Evolutionary conservation across 2,888 invertebrate genomes (phyloP).

Genomic region (Tupiocoris notatus): DNA sequence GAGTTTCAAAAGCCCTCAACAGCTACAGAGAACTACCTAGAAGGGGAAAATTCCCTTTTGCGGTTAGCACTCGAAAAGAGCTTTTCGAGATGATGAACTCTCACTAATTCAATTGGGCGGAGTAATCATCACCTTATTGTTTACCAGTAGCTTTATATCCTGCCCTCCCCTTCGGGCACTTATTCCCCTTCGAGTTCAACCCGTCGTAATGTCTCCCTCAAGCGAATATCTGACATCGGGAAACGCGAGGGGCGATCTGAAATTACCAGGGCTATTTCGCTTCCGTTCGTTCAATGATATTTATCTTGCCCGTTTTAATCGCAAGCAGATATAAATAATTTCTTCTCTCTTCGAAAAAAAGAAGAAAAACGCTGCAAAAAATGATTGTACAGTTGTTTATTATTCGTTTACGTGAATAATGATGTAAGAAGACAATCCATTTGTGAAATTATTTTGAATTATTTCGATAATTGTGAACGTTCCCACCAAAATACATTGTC

Average conservation of each 20-base stretch:
- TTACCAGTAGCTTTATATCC: conserved; percentile 37
- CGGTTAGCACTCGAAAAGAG: not conserved
- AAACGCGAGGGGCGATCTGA: conserved; percentile 3
- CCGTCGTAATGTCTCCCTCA: conserved; percentile 9
- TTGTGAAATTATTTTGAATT: too few species aligned
- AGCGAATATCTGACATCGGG: not conserved
- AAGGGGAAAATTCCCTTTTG: not conserved
- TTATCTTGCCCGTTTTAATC: too few species aligned
- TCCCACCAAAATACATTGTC: too few species aligned
- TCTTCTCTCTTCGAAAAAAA: too few species aligned
- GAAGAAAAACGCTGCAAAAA: too few species aligned
- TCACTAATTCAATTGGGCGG: conserved; percentile 40
- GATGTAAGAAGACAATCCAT: too few species aligned
- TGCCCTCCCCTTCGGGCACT: not conserved
- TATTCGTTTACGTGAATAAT: too few species aligned
- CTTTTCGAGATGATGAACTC: conserved; percentile 7
- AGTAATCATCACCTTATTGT: conserved; percentile 44
- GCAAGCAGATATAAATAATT: too few species aligned
- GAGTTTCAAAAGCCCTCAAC: not conserved
- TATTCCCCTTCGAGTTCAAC: not conserved
- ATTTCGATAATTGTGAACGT: too few species aligned
- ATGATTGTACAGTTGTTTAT: too few species aligned
- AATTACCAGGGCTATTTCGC: conserved; percentile 9
- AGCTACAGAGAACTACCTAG: not conserved
- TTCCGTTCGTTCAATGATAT: not conserved